Conservation (phyloP, 2,888 invertebrate species). For the Gerris lacustris region DNA sequence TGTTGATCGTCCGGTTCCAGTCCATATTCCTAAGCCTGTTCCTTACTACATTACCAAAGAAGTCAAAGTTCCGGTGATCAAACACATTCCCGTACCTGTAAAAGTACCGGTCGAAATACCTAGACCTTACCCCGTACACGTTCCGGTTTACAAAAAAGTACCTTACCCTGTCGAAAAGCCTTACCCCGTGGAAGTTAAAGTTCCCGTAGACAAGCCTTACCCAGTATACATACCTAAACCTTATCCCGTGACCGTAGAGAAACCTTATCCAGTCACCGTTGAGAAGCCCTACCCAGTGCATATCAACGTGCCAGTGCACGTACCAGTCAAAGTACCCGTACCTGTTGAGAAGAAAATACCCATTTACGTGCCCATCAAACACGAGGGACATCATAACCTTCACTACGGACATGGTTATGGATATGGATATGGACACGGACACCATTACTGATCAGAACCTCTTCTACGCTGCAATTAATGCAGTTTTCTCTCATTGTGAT, state of each 20-base stretch:
- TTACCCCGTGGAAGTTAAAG: slow-evolving; percentile 27
- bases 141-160: slow-evolving; percentile 28
- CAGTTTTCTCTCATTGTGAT: too few relatives aligned
- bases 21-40: slow-evolving; percentile 22
- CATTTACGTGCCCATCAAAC: slow-evolving; percentile 1
- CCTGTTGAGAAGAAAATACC: slow-evolving; percentile 23
- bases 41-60: slow-evolving; percentile 17
- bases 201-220: slow-evolving; percentile 16
- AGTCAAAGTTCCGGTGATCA: slow-evolving; percentile 17
- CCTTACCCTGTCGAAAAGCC: slow-evolving; percentile 29
- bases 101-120: slow-evolving; percentile 27
- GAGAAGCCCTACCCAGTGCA: slow-evolving; percentile 23
- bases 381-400: neutral
- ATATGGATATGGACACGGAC: neutral
- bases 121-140: slow-evolving; percentile 24
- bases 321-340: slow-evolving; percentile 21
- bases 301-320: slow-evolving; percentile 21
- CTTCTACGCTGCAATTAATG: neutral
- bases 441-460: slow-evolving; percentile 4
- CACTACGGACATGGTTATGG: neutral
- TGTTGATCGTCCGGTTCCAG: slow-evolving; percentile 21
- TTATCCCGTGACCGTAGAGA: slow-evolving; percentile 27
- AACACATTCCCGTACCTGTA: slow-evolving; percentile 26
- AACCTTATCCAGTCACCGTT: slow-evolving; percentile 27
- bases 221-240: slow-evolving; percentile 27